A percentile compares a stretch with the other conserved stretches of the same genome.
Evolutionary conservation across 2,113 vertebrate species (phyloP).

Genomic region (Hylia prasina): DNA sequence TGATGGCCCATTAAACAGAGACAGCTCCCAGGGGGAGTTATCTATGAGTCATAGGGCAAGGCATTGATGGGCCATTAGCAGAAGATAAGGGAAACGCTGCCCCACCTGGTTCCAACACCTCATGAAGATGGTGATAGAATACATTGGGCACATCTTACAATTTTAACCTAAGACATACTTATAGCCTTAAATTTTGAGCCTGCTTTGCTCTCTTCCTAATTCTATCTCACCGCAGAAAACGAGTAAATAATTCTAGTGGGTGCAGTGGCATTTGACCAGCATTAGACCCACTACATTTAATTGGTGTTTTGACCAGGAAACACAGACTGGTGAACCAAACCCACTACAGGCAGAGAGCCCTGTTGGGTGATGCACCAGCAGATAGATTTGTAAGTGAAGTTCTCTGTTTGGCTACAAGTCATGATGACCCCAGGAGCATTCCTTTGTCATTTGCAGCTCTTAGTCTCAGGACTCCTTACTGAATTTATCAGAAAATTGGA

Average conservation of each 20-base stretch:
- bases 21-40: too few relatives aligned
- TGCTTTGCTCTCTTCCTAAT: neutral
- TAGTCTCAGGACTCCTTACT: neutral
- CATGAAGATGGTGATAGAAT: too few relatives aligned
- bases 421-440: neutral
- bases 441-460: neutral
- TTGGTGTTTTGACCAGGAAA: neutral
- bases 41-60: too few relatives aligned
- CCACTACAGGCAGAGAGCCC: neutral
- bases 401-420: neutral
- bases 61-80: too few relatives aligned
- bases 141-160: too few relatives aligned
- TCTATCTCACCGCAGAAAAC: neutral
- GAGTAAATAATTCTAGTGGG: neutral
- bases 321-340: neutral
- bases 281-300: neutral
- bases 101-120: too few relatives aligned
- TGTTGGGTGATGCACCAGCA: fast-evolving
- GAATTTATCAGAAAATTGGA: neutral
- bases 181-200: neutral
- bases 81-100: too few relatives aligned
- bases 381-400: neutral
- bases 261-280: neutral
- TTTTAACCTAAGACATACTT: too few relatives aligned
- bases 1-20: too few relatives aligned